These are phyloP conservation scores for Zosterops lateralis DNA, from an alignment of 2,113 vertebrate genomes.

Conservation along the genomic window DNA sequence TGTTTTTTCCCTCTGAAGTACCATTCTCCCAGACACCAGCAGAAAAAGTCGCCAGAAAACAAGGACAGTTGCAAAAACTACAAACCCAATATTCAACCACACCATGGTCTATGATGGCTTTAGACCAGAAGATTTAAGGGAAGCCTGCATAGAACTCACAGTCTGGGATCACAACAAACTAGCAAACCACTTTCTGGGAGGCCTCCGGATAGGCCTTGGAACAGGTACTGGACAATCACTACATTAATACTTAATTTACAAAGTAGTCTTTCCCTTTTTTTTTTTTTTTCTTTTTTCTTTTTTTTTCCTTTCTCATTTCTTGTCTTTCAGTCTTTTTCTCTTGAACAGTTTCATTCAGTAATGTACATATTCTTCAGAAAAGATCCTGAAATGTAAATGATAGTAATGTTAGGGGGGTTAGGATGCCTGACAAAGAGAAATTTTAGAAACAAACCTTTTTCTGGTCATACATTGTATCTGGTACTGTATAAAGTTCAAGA, in stretches of 20 bases:
- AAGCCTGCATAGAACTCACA: constrained; percentile 89
- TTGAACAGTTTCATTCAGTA: neutral
- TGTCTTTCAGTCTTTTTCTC: neutral
- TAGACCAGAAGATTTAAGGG: constrained; percentile 82
- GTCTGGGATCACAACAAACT: constrained; percentile 92
- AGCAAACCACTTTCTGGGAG: constrained; percentile 88
- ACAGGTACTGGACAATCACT: constrained; percentile 76
- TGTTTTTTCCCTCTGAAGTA: constrained; percentile 69
- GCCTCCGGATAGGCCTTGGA: constrained; percentile 88
- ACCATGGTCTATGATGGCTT: constrained; percentile 95
- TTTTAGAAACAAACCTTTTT: neutral
- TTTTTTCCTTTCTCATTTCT: fast-evolving
- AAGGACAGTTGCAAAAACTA: constrained; percentile 82
- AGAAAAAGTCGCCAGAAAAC: constrained; percentile 90
- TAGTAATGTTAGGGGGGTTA: neutral
- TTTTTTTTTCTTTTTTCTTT: fast-evolving
- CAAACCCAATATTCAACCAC: constrained; percentile 90
- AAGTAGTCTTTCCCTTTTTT: neutral
- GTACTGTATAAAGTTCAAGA: neutral
- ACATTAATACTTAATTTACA: neutral
- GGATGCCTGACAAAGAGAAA: neutral
- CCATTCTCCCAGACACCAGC: constrained; percentile 86
- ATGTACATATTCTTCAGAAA: neutral
- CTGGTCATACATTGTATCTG: neutral
- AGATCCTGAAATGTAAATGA: neutral